Conservation (phyloP, 2,888 invertebrate species). For the Idaea aversata region DNA sequence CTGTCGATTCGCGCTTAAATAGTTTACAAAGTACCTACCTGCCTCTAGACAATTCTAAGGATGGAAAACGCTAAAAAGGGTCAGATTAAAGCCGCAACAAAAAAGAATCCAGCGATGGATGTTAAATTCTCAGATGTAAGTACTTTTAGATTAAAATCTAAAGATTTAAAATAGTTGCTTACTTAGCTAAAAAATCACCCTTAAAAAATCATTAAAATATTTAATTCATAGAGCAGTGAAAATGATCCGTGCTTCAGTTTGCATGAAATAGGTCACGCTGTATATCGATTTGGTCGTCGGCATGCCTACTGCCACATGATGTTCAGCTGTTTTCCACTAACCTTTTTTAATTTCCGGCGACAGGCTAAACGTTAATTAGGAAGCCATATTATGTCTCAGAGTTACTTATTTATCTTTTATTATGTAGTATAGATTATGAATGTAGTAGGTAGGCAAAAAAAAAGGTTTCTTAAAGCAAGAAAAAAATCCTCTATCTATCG, state of each 20-base stretch:
- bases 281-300: slow-evolving; percentile 13
- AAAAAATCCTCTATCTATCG: too few species aligned
- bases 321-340: slow-evolving; percentile 27
- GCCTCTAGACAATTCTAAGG: slow-evolving; percentile 31
- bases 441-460: too few species aligned
- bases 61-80: slow-evolving; percentile 49
- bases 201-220: slow-evolving; percentile 5
- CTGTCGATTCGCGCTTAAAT: slow-evolving; percentile 42
- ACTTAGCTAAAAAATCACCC: slow-evolving; percentile 3
- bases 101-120: slow-evolving; percentile 57
- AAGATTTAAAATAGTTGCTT: slow-evolving; percentile 7
- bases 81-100: slow-evolving; percentile 54
- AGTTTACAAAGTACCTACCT: slow-evolving; percentile 25
- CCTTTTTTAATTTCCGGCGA: slow-evolving; percentile 4
- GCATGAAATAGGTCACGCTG: slow-evolving; percentile 26
- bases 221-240: not conserved
- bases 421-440: too few species aligned
- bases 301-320: slow-evolving; percentile 25
- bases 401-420: not conserved
- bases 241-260: slow-evolving; percentile 1
- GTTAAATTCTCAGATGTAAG: slow-evolving; percentile 63
- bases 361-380: not conserved
- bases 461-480: too few species aligned
- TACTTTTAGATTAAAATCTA: slow-evolving; percentile 27
- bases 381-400: not conserved